Percentiles rank a stretch among this genome's conserved stretches.
Evolutionary conservation across 2,113 vertebrate species (phyloP).

Genomic region (Dolichallabes microphthalmus): DNA sequence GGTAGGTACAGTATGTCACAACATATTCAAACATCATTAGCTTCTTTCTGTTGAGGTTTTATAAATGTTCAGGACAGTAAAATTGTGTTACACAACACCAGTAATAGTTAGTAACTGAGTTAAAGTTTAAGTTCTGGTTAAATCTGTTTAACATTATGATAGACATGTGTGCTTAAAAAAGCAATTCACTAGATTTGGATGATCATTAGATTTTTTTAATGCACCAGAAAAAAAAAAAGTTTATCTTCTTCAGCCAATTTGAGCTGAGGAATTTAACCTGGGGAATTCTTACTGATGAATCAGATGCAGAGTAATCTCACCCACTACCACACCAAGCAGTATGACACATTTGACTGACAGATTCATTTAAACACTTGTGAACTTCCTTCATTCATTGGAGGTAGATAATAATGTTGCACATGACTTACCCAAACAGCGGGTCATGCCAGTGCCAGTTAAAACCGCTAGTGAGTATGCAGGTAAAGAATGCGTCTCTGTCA

Average conservation of each 20-base stretch:
- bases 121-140: neutral
- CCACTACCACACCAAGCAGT: neutral
- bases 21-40: neutral
- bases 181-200: neutral
- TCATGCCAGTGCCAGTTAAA: conserved; percentile 1
- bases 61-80: neutral
- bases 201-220: too few relatives aligned
- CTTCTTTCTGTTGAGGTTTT: neutral
- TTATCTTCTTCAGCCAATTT: neutral
- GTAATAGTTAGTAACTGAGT: neutral
- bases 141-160: neutral
- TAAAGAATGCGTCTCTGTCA: neutral
- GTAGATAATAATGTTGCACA: neutral
- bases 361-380: neutral
- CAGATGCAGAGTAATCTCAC: neutral
- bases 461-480: neutral
- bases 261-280: neutral
- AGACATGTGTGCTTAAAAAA: neutral
- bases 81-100: neutral
- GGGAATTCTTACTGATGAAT: conserved; percentile 6
- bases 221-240: too few relatives aligned
- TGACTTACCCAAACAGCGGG: neutral
- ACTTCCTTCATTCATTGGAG: neutral
- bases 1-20: neutral
- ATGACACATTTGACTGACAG: conserved; percentile 8